Conservation (phyloP, 1,140 invertebrate species). For the Magallana gigas region DNA sequence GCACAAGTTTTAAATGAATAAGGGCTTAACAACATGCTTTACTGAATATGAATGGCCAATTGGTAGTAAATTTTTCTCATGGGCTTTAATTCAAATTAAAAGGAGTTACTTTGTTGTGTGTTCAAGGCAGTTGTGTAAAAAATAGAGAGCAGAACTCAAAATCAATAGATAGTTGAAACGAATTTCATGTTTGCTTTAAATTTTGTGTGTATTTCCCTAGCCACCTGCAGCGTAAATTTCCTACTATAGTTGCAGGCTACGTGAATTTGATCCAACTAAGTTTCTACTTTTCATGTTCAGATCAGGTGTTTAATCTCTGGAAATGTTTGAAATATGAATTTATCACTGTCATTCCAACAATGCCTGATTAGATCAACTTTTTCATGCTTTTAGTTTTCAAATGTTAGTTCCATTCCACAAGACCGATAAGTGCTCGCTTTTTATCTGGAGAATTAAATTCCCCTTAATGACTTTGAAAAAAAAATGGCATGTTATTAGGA, state of each 20-base stretch:
- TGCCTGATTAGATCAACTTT: constrained; percentile 22
- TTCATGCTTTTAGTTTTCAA: constrained; percentile 5
- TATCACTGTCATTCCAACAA: constrained; percentile 23
- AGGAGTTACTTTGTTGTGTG: too few species aligned
- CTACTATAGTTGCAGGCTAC: background rate
- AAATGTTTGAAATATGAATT: constrained; percentile 12
- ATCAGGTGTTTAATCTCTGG: background rate
- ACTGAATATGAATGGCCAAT: background rate
- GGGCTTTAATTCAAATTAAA: background rate
- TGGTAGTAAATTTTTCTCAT: background rate
- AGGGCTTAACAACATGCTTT: background rate
- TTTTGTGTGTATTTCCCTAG: background rate
- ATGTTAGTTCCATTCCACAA: constrained; percentile 8
- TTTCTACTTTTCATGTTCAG: constrained; percentile 8
- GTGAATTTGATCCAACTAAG: background rate
- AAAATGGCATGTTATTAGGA: background rate
- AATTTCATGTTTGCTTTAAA: constrained; percentile 18
- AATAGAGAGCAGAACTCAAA: background rate
- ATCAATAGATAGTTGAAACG: background rate
- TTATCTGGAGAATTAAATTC: constrained; percentile 6
- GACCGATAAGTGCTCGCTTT: background rate
- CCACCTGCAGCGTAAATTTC: constrained; percentile 25
- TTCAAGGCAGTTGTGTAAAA: too few species aligned
- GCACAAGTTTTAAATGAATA: background rate
- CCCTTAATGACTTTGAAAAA: background rate